phyloP scores from a whole-genome alignment of 2,113 vertebrate genomes.

The Collichthys lucidus region DNA sequence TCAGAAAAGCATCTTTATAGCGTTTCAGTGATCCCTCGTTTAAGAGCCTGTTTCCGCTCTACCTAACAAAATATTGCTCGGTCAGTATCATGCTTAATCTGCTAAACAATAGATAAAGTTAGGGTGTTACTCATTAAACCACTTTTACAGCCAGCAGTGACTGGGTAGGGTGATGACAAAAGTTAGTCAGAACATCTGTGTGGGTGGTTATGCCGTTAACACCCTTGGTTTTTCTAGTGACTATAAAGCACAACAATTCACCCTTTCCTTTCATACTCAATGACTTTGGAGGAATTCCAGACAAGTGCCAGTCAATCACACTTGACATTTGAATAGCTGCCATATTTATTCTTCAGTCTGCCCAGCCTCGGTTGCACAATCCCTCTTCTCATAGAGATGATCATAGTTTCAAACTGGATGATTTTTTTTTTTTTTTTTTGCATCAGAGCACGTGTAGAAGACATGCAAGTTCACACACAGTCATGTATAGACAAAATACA shows the following conservation, averaged over 20 bases:
- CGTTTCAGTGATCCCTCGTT: conserved; percentile 6
- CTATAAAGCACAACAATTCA: conserved; percentile 63
- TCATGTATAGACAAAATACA: conserved; percentile 34
- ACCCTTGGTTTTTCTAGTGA: conserved; percentile 49
- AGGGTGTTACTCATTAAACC: conserved; percentile 73
- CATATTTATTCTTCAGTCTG: conserved; percentile 60
- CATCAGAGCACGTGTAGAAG: conserved; percentile 38
- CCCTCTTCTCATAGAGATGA: conserved; percentile 31
- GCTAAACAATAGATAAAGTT: conserved; percentile 43
- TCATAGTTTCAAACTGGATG: not conserved
- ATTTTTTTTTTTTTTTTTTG: not conserved
- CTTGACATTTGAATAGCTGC: conserved; percentile 71
- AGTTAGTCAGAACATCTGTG: conserved; percentile 59
- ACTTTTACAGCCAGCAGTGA: conserved; percentile 60
- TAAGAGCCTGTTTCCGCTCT: not conserved
- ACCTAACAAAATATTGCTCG: not conserved
- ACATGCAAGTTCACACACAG: conserved; percentile 61
- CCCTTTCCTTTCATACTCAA: conserved; percentile 58
- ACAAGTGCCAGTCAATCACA: conserved; percentile 69
- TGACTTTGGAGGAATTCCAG: conserved; percentile 65
- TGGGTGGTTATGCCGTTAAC: conserved; percentile 75
- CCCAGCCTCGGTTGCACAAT: conserved; percentile 39
- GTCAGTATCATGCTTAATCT: conserved; percentile 31
- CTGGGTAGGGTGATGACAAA: conserved; percentile 57
- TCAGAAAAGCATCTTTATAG: not conserved